Conservation (phyloP, 1,140 invertebrate species). For the Papilio machaon region DNA sequence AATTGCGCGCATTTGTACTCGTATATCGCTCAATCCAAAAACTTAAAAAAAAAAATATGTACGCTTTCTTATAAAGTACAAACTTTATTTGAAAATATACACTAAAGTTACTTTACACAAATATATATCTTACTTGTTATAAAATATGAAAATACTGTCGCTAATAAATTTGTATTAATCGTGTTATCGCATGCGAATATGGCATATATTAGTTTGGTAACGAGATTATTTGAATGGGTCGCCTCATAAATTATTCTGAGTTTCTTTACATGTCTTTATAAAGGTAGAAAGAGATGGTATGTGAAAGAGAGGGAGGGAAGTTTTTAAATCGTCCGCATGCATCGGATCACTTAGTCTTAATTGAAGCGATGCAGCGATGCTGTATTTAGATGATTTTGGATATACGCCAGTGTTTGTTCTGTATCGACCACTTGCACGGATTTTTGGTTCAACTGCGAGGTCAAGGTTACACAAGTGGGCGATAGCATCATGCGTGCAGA, state of each 20-base stretch:
- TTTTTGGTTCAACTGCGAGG: constrained; percentile 64
- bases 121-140: not conserved
- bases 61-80: not conserved
- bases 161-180: constrained; percentile 19
- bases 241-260: constrained; percentile 51
- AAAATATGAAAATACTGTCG: constrained; percentile 19
- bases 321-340: constrained; percentile 26
- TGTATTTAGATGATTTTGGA: constrained; percentile 75
- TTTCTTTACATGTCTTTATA: constrained; percentile 45
- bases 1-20: not conserved
- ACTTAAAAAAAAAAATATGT: not conserved
- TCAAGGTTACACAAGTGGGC: constrained; percentile 64
- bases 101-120: not conserved
- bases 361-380: constrained; percentile 70
- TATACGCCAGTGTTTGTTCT: constrained; percentile 63
- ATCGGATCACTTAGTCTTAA: constrained; percentile 58
- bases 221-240: constrained; percentile 12
- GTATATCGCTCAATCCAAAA: not conserved
- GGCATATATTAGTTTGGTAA: constrained; percentile 22
- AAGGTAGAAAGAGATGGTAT: not conserved
- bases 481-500: constrained; percentile 40
- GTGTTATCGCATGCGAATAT: constrained; percentile 12
- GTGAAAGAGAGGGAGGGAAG: not conserved
- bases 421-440: constrained; percentile 59
- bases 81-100: not conserved